phyloP scores from a whole-genome alignment of 1,140 invertebrate species.

The Hypothenemus hampei region DNA sequence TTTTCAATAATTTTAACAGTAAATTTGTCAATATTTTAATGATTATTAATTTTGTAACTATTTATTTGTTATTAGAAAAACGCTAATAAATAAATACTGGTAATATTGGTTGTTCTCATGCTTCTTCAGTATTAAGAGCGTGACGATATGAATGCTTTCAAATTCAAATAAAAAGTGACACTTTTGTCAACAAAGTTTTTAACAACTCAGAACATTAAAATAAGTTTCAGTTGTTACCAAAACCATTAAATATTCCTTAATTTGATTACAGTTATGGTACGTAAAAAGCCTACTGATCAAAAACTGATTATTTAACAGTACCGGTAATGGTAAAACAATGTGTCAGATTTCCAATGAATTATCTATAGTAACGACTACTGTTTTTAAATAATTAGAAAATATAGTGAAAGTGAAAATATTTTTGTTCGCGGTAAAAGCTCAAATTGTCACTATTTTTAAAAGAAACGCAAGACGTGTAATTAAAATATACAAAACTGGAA shows the following conservation, averaged over 20 bases:
- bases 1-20: too few relatives aligned
- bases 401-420: background rate
- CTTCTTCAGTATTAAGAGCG: too few relatives aligned
- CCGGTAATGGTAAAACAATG: background rate
- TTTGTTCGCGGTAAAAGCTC: background rate
- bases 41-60: too few relatives aligned
- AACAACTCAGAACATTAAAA: too few relatives aligned
- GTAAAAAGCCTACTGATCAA: background rate
- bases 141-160: too few relatives aligned
- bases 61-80: too few relatives aligned
- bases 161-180: too few relatives aligned
- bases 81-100: too few relatives aligned
- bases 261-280: background rate
- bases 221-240: too few relatives aligned
- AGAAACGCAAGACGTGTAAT: background rate
- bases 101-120: too few relatives aligned
- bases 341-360: background rate
- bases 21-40: too few relatives aligned
- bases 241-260: background rate
- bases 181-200: too few relatives aligned
- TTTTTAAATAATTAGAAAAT: background rate
- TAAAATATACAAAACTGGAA: background rate
- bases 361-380: background rate
- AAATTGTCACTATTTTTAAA: background rate
- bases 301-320: background rate